phyloP scores from a whole-genome alignment of 2,888 invertebrate genomes.

The Andrena flavipes region DNA sequence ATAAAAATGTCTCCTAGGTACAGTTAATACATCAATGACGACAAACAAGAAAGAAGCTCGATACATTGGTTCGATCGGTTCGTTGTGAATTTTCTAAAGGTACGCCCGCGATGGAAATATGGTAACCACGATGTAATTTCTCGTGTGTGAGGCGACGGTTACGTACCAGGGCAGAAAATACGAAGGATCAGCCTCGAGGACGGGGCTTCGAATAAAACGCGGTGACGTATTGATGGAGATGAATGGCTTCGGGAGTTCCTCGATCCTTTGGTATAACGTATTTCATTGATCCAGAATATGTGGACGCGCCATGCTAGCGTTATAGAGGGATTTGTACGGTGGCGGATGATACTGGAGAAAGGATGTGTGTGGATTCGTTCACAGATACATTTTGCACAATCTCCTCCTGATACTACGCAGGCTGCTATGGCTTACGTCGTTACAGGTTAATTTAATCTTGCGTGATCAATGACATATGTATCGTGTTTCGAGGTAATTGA shows the following conservation, averaged over 20 bases:
- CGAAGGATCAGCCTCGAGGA: slow-evolving; percentile 32
- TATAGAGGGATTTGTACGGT: slow-evolving; percentile 2
- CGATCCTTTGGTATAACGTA: slow-evolving; percentile 26
- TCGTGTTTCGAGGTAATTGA: too few relatives aligned
- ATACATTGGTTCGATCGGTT: background rate
- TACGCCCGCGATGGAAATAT: background rate
- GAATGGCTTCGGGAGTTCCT: slow-evolving; percentile 37
- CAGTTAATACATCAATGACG: background rate
- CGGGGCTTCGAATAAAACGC: slow-evolving; percentile 35
- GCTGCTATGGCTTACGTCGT: background rate
- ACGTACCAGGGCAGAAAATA: slow-evolving; percentile 35
- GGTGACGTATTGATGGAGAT: slow-evolving; percentile 49
- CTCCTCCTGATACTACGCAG: background rate
- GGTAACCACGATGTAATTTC: slow-evolving; percentile 39
- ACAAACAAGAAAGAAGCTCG: background rate
- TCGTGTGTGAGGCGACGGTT: slow-evolving; percentile 6
- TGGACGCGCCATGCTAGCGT: slow-evolving; percentile 4
- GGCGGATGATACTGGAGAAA: background rate
- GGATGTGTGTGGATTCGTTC: background rate
- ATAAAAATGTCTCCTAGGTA: background rate
- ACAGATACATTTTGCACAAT: background rate
- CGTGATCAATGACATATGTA: too few relatives aligned
- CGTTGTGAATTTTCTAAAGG: background rate
- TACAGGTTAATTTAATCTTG: too few relatives aligned
- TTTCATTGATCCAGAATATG: slow-evolving; percentile 33